Base-by-base conservation (phyloP, 1,140 invertebrate species). In the Macrobrachium rosenbergii region DNA sequence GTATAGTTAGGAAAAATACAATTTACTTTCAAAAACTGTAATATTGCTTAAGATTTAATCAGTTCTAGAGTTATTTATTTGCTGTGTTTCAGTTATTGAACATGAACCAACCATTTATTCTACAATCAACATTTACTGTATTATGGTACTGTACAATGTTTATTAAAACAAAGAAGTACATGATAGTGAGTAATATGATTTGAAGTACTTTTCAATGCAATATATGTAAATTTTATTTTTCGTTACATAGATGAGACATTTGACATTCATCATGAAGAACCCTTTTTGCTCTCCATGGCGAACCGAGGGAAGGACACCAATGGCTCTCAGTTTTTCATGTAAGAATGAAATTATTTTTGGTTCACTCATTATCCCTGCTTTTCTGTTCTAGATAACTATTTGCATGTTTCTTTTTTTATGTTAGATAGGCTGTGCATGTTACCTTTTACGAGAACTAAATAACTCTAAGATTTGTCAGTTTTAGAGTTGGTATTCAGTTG, bases 271-370 rank as follows among this genome's bases (percentile, higher is more conserved):
- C 98, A 99, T 93, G 97, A 98, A 90, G 91, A 91, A 86, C 92
- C 93, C 19, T 93, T 91, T 90, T 89, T 93, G 45, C 90, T 93
- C 76, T 93, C 92, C 58, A 93, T 93, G 93, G 92, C 92, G 23
- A 93, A 93, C 76, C 94, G 97, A 90, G 98, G 97, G 76, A 97
- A 97, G 92, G 96, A 99, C 91, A 99, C 98, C 17, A 99, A 99
- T 93, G 98, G 98, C 37, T 99, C 98, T 76, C 98, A 99, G 91
- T 99, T 99, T 93, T 99, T 99, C 93, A 98, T 99, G 95, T 94
- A 92, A 93, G 93, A 62, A 19, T 28, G 2, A 23, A 37, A 16
- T 52, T 72, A 16, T 67, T 67, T n/a, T 67, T 2, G 2, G 14
- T 72, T 16, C 19, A 16, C 17, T 62, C 28, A 16, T 21, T 28